These are phyloP conservation scores for Watsonalla binaria DNA, from an alignment of 2,888 invertebrate species.

Conservation along the genomic window DNA sequence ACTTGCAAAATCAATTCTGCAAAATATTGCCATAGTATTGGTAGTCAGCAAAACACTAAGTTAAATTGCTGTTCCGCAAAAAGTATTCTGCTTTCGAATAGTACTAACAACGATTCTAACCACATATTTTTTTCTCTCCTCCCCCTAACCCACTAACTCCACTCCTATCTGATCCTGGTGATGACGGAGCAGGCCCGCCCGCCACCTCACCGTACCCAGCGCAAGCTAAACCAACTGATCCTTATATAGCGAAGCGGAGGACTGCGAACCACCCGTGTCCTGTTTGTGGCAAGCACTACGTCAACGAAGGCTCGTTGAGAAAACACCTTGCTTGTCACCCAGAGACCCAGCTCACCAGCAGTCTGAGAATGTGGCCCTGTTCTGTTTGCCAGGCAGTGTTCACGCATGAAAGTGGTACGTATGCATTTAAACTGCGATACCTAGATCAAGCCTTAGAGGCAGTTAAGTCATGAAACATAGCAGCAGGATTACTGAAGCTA, in stretches of 20 bases:
- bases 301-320: conserved; percentile 94
- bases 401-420: conserved; percentile 94
- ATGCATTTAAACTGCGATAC: background rate
- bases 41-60: background rate
- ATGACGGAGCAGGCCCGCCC: conserved; percentile 73
- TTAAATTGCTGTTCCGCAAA: conserved; percentile 10
- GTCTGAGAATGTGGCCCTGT: conserved; percentile 97
- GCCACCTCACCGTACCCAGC: conserved; percentile 80
- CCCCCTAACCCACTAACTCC: conserved; percentile 69
- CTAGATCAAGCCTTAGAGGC: background rate
- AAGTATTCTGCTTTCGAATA: conserved; percentile 28
- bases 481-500: background rate
- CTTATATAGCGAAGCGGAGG: conserved; percentile 94
- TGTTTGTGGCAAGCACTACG: conserved; percentile 96
- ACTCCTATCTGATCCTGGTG: conserved; percentile 65
- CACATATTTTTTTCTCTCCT: conserved; percentile 46
- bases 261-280: conserved; percentile 97
- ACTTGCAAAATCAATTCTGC: background rate
- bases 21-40: conserved; percentile 5
- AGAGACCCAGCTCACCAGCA: conserved; percentile 92
- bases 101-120: conserved; percentile 63
- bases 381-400: conserved; percentile 97
- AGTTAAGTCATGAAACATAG: background rate
- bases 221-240: conserved; percentile 81
- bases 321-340: conserved; percentile 97